phyloP scores from a whole-genome alignment of 2,888 invertebrate species.

The Scaptomyza polygonia region DNA sequence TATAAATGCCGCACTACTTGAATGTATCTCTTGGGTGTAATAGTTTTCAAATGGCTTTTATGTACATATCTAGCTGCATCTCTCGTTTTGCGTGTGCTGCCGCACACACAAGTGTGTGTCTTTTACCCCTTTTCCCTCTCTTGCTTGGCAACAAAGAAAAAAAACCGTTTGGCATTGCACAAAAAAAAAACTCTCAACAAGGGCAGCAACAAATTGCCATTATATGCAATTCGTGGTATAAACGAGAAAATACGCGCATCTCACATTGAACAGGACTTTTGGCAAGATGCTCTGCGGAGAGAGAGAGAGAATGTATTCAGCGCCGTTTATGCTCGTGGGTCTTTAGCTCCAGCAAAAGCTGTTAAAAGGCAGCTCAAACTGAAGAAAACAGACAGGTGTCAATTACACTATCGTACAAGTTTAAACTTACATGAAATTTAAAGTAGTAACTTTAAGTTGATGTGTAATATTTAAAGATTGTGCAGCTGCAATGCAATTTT shows the following conservation, averaged over 20 bases:
- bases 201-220: conserved; percentile 57
- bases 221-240: conserved; percentile 62
- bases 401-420: conserved; percentile 31
- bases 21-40: conserved; percentile 79
- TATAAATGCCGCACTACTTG: conserved; percentile 78
- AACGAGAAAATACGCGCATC: conserved; percentile 43
- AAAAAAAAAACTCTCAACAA: conserved; percentile 6
- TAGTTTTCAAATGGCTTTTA: conserved; percentile 78
- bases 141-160: background rate
- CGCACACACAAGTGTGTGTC: conserved; percentile 47
- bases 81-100: conserved; percentile 30
- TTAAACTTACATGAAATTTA: background rate
- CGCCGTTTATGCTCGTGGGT: conserved; percentile 22
- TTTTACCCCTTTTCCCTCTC: background rate
- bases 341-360: conserved; percentile 12
- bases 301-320: conserved; percentile 32
- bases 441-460: background rate
- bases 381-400: conserved; percentile 31
- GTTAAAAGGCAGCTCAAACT: conserved; percentile 21
- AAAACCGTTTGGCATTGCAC: conserved; percentile 42
- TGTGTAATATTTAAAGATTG: background rate
- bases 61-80: conserved; percentile 40
- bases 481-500: background rate
- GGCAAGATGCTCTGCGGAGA: conserved; percentile 9
- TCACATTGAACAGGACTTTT: conserved; percentile 23